These are phyloP conservation scores for Toxotes lorentzi DNA, from an alignment of 2,797 vertebrate genomes.

Conservation along the genomic window DNA sequence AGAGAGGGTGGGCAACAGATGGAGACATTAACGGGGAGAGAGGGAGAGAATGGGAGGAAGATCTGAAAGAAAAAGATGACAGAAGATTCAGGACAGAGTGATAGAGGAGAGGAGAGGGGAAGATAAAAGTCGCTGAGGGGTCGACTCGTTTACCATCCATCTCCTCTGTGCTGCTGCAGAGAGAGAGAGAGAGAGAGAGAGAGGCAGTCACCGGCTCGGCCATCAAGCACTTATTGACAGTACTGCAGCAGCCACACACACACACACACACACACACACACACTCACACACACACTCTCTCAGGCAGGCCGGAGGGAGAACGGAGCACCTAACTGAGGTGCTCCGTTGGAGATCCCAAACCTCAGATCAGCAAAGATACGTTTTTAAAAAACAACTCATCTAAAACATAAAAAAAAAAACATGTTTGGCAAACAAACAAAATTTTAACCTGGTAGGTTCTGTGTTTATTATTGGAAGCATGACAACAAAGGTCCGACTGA, in stretches of 20 bases:
- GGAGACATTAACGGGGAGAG: constrained; percentile 1
- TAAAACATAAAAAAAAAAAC: not conserved
- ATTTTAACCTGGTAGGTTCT: not conserved
- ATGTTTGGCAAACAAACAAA: no score
- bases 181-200: constrained; percentile 28
- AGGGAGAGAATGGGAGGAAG: constrained; percentile 5
- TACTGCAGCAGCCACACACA: constrained; percentile 69
- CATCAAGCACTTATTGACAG: constrained; percentile 77
- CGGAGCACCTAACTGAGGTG: not conserved
- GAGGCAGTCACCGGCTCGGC: constrained; percentile 44
- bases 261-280: constrained; percentile 37
- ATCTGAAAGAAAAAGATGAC: constrained; percentile 14
- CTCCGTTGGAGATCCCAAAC: not conserved
- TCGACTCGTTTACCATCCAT: constrained; percentile 53
- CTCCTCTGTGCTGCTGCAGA: constrained; percentile 54
- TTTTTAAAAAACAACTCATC: not conserved
- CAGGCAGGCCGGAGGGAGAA: constrained; percentile 33
- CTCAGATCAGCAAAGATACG: not conserved
- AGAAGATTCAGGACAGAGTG: not conserved
- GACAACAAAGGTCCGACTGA: not conserved
- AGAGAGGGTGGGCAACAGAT: constrained; percentile 15
- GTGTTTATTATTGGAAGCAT: not conserved
- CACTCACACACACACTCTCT: constrained; percentile 37
- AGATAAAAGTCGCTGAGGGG: constrained; percentile 63
- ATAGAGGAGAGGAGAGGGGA: constrained; percentile 40